Evolutionary conservation across 2,888 invertebrate species (phyloP).

Genomic region (Agrilus cyanescens): DNA sequence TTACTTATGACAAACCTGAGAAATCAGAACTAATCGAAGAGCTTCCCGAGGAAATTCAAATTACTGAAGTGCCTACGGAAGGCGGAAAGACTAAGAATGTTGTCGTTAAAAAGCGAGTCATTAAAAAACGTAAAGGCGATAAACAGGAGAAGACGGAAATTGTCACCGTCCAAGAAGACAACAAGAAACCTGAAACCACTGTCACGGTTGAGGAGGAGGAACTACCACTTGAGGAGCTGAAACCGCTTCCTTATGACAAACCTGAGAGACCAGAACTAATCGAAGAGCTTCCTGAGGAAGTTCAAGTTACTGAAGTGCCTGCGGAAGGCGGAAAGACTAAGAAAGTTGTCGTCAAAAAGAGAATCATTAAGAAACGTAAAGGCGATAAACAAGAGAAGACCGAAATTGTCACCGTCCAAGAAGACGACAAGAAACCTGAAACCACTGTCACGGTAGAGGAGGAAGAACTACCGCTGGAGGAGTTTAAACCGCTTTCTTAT

Average conservation of each 20-base stretch:
- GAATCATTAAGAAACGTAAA: slow-evolving; percentile 34
- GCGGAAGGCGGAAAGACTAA: slow-evolving; percentile 22
- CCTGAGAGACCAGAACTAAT: slow-evolving; percentile 21
- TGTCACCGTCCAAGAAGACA: slow-evolving; percentile 25
- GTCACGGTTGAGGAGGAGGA: slow-evolving; percentile 20
- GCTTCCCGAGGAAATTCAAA: slow-evolving; percentile 15
- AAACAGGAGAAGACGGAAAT: slow-evolving; percentile 24
- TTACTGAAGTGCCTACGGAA: slow-evolving; percentile 15
- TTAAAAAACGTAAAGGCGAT: slow-evolving; percentile 19
- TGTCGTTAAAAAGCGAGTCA: slow-evolving; percentile 16
- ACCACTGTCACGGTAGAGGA: slow-evolving; percentile 15
- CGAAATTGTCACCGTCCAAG: slow-evolving; percentile 35
- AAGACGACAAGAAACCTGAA: slow-evolving; percentile 17
- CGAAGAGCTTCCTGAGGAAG: slow-evolving; percentile 32
- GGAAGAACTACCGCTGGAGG: slow-evolving; percentile 10
- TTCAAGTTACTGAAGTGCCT: slow-evolving; percentile 28
- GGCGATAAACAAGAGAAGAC: slow-evolving; percentile 30
- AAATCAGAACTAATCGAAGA: slow-evolving; percentile 9
- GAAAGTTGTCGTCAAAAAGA: slow-evolving; percentile 29
- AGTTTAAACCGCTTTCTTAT: slow-evolving; percentile 1
- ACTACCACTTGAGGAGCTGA: slow-evolving; percentile 18
- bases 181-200: slow-evolving; percentile 24
- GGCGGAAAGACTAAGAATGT: slow-evolving; percentile 28
- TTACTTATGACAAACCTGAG: slow-evolving; percentile 1
- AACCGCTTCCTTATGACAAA: slow-evolving; percentile 19